Percentiles rank a stretch among this genome's conserved stretches.
Conservation (phyloP, 2,888 invertebrate genomes). For the Tinea semifulvella region DNA sequence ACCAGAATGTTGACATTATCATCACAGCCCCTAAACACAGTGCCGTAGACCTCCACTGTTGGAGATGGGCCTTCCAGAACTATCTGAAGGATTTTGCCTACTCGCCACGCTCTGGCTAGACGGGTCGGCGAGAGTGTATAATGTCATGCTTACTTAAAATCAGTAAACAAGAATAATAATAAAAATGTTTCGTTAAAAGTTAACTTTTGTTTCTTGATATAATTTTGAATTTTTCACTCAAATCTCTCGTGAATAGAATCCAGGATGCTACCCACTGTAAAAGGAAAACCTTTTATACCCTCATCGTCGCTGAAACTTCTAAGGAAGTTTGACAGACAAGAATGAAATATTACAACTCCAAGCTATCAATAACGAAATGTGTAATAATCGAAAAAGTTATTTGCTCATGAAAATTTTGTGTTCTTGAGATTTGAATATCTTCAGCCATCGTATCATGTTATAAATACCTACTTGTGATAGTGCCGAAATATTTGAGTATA, state of each 20-base stretch:
- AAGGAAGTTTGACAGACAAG: constrained; percentile 40
- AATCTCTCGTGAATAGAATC: constrained; percentile 34
- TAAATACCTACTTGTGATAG: too few relatives aligned
- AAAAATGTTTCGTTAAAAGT: not conserved
- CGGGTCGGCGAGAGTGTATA: too few relatives aligned
- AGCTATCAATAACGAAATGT: constrained; percentile 48
- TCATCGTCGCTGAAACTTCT: constrained; percentile 37
- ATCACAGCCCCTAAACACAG: too few relatives aligned
- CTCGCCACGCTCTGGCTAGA: too few relatives aligned
- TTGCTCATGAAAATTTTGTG: constrained; percentile 9
- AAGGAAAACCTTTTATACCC: constrained; percentile 36
- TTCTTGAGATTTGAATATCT: constrained; percentile 2
- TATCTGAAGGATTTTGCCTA: too few relatives aligned
- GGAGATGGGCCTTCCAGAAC: too few relatives aligned
- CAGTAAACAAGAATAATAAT: not conserved
- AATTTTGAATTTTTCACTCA: constrained; percentile 29
- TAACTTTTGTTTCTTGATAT: constrained; percentile 7
- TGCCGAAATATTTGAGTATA: too few relatives aligned
- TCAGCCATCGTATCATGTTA: too few relatives aligned
- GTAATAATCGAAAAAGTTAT: constrained; percentile 50
- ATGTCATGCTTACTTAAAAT: not conserved
- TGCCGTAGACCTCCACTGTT: too few relatives aligned
- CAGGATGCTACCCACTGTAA: constrained; percentile 33
- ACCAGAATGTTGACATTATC: not conserved
- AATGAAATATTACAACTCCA: constrained; percentile 48